Evolutionary conservation across 2,797 vertebrate genomes (phyloP).

Genomic region (Gobio occitaniae): DNA sequence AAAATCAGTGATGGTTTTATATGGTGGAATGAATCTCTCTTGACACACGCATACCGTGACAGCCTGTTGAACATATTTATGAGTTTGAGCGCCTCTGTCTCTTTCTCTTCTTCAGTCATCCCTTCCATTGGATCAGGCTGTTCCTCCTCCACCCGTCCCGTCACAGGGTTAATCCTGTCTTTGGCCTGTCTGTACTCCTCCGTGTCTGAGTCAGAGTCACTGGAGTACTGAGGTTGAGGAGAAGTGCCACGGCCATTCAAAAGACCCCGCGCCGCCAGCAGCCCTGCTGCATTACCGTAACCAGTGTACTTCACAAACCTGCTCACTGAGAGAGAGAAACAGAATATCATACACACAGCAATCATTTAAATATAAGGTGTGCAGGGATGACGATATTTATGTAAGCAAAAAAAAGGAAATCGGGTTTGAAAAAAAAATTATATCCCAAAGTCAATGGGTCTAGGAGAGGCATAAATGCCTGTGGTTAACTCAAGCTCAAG

Average conservation of each 20-base stretch:
- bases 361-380: not conserved
- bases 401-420: not conserved
- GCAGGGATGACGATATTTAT: not conserved
- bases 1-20: not conserved
- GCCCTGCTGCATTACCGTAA: slow-evolving; percentile 84
- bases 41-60: slow-evolving; percentile 62
- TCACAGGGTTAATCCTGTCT: slow-evolving; percentile 88
- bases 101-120: slow-evolving; percentile 95
- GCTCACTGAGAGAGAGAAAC: slow-evolving; percentile 69
- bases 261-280: slow-evolving; percentile 76
- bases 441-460: not conserved
- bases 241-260: slow-evolving; percentile 48
- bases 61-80: slow-evolving; percentile 87
- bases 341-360: slow-evolving; percentile 60
- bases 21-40: not conserved
- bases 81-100: slow-evolving; percentile 88
- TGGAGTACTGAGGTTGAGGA: slow-evolving; percentile 72
- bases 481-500: not conserved
- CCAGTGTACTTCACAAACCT: slow-evolving; percentile 86
- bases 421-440: not conserved
- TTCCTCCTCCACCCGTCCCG: slow-evolving; percentile 87
- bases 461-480: not conserved
- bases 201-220: slow-evolving; percentile 77
- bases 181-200: slow-evolving; percentile 75
- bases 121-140: slow-evolving; percentile 91